phyloP scores from a whole-genome alignment of 2,888 invertebrate genomes.

The Lapara coniferarum region DNA sequence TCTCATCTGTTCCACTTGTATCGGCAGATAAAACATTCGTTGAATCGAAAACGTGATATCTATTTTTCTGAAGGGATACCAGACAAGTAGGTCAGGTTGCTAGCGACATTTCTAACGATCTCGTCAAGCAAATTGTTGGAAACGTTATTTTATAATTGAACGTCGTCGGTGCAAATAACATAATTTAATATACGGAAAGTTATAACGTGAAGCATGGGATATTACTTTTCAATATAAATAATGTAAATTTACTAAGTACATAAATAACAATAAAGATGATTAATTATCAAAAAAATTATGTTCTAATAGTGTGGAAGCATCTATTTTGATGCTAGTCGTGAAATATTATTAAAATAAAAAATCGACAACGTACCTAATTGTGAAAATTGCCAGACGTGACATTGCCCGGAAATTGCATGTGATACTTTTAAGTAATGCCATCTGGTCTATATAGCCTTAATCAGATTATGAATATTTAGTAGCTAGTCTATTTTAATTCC shows the following conservation, averaged over 20 bases:
- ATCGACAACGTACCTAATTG: too few species aligned
- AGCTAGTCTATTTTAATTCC: too few species aligned
- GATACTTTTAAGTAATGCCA: constrained; percentile 3
- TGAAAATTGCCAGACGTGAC: background rate
- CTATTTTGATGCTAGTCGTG: too few species aligned
- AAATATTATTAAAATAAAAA: too few species aligned
- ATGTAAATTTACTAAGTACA: too few species aligned
- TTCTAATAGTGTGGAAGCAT: too few species aligned
- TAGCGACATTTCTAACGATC: constrained; percentile 48
- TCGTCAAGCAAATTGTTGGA: constrained; percentile 42
- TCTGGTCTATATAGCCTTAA: background rate
- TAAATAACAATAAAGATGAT: too few species aligned
- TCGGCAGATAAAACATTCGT: constrained; percentile 14
- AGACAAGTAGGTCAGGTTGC: constrained; percentile 46
- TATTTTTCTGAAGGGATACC: constrained; percentile 45
- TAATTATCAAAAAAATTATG: too few species aligned
- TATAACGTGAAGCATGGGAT: too few species aligned
- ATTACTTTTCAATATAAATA: too few species aligned
- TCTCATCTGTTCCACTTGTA: constrained; percentile 1
- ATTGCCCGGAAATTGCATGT: background rate
- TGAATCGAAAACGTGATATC: constrained; percentile 29
- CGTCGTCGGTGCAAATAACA: background rate
- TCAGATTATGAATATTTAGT: background rate
- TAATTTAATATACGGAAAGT: too few species aligned
- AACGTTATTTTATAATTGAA: constrained; percentile 31